Evolutionary conservation across 2,888 invertebrate genomes (phyloP).

Genomic region (Microctonus brassicae): DNA sequence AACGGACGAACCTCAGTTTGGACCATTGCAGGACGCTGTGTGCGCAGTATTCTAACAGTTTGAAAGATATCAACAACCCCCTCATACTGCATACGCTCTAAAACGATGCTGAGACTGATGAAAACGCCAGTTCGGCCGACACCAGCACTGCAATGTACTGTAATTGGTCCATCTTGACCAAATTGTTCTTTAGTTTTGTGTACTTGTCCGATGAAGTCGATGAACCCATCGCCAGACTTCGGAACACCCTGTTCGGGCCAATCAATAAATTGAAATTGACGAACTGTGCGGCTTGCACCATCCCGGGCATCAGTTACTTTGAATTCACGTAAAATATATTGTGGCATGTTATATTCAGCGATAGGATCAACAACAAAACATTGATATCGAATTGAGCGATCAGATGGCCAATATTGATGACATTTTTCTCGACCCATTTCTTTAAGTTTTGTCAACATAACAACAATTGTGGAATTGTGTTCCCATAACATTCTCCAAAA

Average conservation of each 20-base stretch:
- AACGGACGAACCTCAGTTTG: slow-evolving; percentile 88
- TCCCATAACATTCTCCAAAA: slow-evolving; percentile 99
- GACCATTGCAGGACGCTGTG: slow-evolving; percentile 99
- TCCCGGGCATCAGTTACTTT: slow-evolving; percentile 99
- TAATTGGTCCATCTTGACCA: slow-evolving; percentile 99
- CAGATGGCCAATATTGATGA: slow-evolving; percentile 99
- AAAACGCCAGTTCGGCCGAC: slow-evolving; percentile 99
- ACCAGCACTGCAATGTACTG: slow-evolving; percentile 95
- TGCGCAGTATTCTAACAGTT: slow-evolving; percentile 96
- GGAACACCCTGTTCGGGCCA: slow-evolving; percentile 98
- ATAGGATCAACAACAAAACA: slow-evolving; percentile 99
- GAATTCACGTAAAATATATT: slow-evolving; percentile 98
- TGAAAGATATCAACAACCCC: slow-evolving; percentile 99
- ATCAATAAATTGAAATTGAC: slow-evolving; percentile 97
- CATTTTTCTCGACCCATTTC: slow-evolving; percentile 99
- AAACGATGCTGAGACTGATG: slow-evolving; percentile 95
- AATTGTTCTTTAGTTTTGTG: slow-evolving; percentile 99
- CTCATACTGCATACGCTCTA: slow-evolving; percentile 99
- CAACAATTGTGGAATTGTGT: slow-evolving; percentile 98
- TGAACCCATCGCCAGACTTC: slow-evolving; percentile 98
- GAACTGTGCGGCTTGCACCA: slow-evolving; percentile 93
- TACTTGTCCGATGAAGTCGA: slow-evolving; percentile 99
- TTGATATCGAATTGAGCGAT: slow-evolving; percentile 96
- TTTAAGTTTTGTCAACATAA: slow-evolving; percentile 97
- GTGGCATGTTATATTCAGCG: slow-evolving; percentile 99